phyloP scores from a whole-genome alignment of 1,140 invertebrate genomes.

The Fopius arisanus region DNA sequence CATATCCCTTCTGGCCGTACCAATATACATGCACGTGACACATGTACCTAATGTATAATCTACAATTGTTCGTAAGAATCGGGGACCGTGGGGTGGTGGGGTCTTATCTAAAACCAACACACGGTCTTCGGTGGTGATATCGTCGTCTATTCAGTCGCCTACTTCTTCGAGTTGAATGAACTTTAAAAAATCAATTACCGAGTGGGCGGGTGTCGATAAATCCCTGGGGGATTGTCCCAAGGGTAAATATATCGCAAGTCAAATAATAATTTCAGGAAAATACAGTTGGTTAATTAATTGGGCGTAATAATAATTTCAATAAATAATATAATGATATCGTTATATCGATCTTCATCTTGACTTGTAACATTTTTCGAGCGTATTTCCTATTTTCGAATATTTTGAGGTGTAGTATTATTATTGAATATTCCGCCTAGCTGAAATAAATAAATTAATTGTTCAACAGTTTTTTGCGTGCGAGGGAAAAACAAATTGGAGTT shows the following conservation, averaged over 20 bases:
- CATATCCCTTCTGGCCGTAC: slow-evolving; percentile 14
- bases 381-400: no score
- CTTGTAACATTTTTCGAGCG: no score
- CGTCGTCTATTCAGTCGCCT: slow-evolving; percentile 3
- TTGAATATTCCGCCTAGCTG: no score
- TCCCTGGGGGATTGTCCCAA: background rate
- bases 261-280: no score
- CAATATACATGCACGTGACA: slow-evolving; percentile 11
- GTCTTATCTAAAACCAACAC: background rate
- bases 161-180: background rate
- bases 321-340: no score
- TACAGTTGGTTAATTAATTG: no score
- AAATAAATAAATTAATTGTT: no score
- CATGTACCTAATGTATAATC: slow-evolving; percentile 11
- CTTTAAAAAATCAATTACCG: slow-evolving; percentile 15
- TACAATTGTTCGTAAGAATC: background rate
- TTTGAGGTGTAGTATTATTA: no score
- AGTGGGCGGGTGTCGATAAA: background rate
- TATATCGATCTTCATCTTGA: no score
- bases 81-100: background rate
- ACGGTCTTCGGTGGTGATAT: background rate
- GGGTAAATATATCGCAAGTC: background rate
- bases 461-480: no score
- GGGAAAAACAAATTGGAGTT: background rate
- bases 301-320: no score